Percentiles rank a stretch among this genome's conserved stretches.
Conservation (phyloP, 2,113 vertebrate species). For the Thalassarche chlororhynchos region DNA sequence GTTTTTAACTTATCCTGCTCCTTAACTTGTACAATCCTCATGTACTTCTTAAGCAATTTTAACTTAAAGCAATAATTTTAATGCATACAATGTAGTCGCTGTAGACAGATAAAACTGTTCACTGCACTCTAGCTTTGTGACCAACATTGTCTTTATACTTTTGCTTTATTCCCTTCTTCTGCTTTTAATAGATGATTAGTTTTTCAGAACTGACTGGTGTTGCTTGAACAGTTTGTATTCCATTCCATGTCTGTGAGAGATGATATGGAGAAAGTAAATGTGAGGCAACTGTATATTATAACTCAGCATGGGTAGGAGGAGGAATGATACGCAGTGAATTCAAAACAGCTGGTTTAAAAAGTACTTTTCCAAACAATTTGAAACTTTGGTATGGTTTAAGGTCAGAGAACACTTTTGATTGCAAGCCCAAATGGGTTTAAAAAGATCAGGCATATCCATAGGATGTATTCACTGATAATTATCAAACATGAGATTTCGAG, state of each 20-base stretch:
- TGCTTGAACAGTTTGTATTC: not conserved
- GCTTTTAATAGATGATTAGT: not conserved
- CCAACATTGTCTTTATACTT: no score
- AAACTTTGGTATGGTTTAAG: not conserved
- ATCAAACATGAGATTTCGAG: no score
- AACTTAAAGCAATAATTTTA: not conserved
- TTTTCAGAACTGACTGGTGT: not conserved
- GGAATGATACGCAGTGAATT: not conserved
- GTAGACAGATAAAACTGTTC: no score
- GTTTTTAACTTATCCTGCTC: not conserved
- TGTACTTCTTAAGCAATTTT: not conserved
- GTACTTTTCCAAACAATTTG: not conserved
- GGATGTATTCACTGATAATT: not conserved
- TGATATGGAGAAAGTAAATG: not conserved
- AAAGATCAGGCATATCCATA: not conserved
- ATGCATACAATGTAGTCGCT: no score
- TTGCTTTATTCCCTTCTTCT: not conserved
- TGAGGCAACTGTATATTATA: not conserved
- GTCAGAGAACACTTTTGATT: not conserved
- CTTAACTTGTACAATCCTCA: not conserved
- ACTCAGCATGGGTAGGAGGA: not conserved
- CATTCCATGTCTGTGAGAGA: not conserved
- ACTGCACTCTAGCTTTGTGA: not conserved
- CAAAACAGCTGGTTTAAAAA: not conserved
- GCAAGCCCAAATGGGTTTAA: not conserved